phyloP scores from a whole-genome alignment of 1,140 invertebrate genomes.

The Pogonognathellus flavescens region DNA sequence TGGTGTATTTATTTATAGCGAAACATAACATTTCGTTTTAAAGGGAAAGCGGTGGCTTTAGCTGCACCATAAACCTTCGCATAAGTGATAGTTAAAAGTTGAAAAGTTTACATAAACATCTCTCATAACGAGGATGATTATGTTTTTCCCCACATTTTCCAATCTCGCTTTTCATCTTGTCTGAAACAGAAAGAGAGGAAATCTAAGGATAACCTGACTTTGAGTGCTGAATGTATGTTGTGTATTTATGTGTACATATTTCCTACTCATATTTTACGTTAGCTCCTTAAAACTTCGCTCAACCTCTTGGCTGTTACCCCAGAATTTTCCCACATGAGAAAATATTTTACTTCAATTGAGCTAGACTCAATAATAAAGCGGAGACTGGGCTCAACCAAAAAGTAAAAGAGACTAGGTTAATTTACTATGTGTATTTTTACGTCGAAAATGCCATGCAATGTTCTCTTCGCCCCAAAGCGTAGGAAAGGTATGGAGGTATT shows the following conservation, averaged over 20 bases:
- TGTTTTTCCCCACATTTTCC: conserved; percentile 29
- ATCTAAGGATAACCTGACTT: neutral
- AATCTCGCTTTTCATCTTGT: conserved; percentile 22
- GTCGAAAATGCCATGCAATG: neutral
- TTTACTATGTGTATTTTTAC: no score
- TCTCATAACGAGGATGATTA: conserved; percentile 29
- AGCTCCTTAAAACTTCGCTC: neutral
- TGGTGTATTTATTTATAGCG: conserved; percentile 24
- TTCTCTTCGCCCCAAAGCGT: neutral
- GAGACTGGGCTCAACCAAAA: neutral
- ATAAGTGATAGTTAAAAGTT: conserved; percentile 37
- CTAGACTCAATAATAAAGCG: neutral
- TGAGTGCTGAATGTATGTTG: neutral
- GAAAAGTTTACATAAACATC: conserved; percentile 43
- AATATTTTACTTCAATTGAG: conserved; percentile 25
- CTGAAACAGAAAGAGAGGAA: neutral
- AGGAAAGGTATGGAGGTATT: no score
- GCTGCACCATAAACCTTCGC: conserved; percentile 17
- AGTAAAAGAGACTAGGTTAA: no score
- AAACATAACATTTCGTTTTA: conserved; percentile 11
- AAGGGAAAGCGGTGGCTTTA: conserved; percentile 25
- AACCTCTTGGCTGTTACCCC: conserved; percentile 49
- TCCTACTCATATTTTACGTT: conserved; percentile 8
- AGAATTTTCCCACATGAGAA: conserved; percentile 22
- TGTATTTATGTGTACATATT: conserved; percentile 6